Base-by-base conservation (phyloP, 2,888 invertebrate species). In the Malacosoma neustria region DNA sequence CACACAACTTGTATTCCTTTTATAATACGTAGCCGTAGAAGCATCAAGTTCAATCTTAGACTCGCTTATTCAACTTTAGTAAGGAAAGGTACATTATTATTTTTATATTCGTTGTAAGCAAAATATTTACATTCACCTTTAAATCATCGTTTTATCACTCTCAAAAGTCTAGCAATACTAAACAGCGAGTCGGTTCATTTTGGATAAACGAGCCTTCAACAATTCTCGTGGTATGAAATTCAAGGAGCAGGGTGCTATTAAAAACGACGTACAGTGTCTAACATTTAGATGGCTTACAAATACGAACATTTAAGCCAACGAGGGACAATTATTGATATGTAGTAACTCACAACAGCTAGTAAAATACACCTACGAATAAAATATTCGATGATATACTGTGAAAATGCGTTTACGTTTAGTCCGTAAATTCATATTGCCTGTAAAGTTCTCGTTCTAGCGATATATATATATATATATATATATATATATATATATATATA, bases 211-310 rank as follows among this genome's bases (percentile, higher is more conserved):
- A 32, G n/a, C 5, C 7, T n/a, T n/a, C 9, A 3, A n/a, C 13
- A 32, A 32, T 32, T 32, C 13, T 32, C n/a, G 32, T 7, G 13
- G 13, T 13, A 13, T n/a, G 14, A 7, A 14, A 6, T 32, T 51
- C 46, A 54, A 57, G 58, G 49, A 57, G 46, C 68, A 75, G 75
- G 73, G 77, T 77, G 79, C 77, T 75, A 74, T 70, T 61, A 64
- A 45, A 38, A 58, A 55, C 56, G 41, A 59, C 42, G 49, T 55
- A 22, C 22, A 54, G 48, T 54, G 48, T 40, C 46, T 41, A 46
- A 42, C 41, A 44, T 43, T 44, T 40, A 45, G 47, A 41, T 43
- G 34, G 48, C 50, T 45, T 37, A 41, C 41, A 48, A 40, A 29
- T 36, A 33, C 22, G 11, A 35, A 41, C 36, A 30, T 32, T 35